phyloP scores from a whole-genome alignment of 1,140 invertebrate genomes.

The Artemia franciscana region DNA sequence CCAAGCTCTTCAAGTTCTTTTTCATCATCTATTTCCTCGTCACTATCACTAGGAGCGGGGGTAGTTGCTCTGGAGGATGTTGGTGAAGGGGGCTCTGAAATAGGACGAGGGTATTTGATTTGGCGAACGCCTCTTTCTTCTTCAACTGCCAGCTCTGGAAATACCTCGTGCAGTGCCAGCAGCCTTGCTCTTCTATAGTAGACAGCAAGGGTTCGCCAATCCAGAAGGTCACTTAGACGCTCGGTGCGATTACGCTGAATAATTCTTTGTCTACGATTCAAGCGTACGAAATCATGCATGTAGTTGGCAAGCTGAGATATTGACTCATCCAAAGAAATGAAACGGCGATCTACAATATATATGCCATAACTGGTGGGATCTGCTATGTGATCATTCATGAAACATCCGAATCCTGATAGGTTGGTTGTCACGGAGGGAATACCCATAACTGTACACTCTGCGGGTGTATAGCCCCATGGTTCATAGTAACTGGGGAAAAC shows the following conservation, averaged over 20 bases:
- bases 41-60: slow-evolving; percentile 61
- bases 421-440: slow-evolving; percentile 95
- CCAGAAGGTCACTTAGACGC: slow-evolving; percentile 81
- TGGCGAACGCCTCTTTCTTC: slow-evolving; percentile 29
- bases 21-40: slow-evolving; percentile 49
- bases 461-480: slow-evolving; percentile 98
- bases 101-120: slow-evolving; percentile 68
- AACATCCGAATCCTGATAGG: slow-evolving; percentile 93
- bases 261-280: slow-evolving; percentile 82
- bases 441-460: slow-evolving; percentile 99
- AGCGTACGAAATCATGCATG: slow-evolving; percentile 75
- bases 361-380: slow-evolving; percentile 97
- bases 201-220: slow-evolving; percentile 95
- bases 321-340: slow-evolving; percentile 65
- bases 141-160: slow-evolving; percentile 58
- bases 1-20: no score
- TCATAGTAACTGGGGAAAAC: slow-evolving; percentile 99
- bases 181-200: slow-evolving; percentile 82
- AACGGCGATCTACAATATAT: slow-evolving; percentile 85
- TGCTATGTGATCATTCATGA: slow-evolving; percentile 93
- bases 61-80: slow-evolving; percentile 60
- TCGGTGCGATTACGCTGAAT: slow-evolving; percentile 96
- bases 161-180: slow-evolving; percentile 55
- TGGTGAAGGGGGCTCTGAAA: slow-evolving; percentile 78
- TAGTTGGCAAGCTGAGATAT: slow-evolving; percentile 79